These are phyloP conservation scores for Heliconius ismenius DNA, from an alignment of 2,888 invertebrate genomes.

Conservation along the genomic window DNA sequence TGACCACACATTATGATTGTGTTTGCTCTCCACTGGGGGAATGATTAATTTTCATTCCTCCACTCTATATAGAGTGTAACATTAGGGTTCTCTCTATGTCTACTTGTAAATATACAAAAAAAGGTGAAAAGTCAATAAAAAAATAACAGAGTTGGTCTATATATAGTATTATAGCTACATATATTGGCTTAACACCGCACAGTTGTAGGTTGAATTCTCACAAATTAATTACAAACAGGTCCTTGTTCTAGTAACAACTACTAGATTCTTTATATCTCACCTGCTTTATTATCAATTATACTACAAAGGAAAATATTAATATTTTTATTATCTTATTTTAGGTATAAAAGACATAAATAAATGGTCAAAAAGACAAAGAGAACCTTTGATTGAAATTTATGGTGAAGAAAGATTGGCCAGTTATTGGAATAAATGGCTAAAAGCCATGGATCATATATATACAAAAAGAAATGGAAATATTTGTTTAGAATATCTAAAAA, in stretches of 20 bases:
- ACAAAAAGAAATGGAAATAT: constrained; percentile 86
- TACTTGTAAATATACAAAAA: not conserved
- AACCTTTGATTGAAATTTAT: constrained; percentile 87
- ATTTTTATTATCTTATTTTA: constrained; percentile 55
- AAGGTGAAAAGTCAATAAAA: not conserved
- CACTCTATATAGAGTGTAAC: no score
- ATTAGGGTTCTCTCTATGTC: not conserved
- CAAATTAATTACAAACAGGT: no score
- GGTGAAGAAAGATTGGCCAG: constrained; percentile 86
- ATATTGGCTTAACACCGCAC: not conserved
- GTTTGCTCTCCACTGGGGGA: no score
- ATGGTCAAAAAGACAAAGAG: constrained; percentile 90
- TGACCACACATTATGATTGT: no score
- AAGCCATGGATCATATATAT: constrained; percentile 82
- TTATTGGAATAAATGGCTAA: constrained; percentile 88
- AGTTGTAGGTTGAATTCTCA: not conserved
- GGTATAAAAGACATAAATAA: constrained; percentile 86
- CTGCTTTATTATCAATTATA: no score
- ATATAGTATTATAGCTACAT: not conserved
- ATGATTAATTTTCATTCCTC: no score
- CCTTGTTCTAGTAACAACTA: no score
- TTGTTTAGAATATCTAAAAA: constrained; percentile 83
- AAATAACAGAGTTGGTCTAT: not conserved
- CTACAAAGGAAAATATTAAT: not conserved
- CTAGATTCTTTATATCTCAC: no score